Conservation (phyloP, 2,797 vertebrate genomes). For the Enteromius radiatus region DNA sequence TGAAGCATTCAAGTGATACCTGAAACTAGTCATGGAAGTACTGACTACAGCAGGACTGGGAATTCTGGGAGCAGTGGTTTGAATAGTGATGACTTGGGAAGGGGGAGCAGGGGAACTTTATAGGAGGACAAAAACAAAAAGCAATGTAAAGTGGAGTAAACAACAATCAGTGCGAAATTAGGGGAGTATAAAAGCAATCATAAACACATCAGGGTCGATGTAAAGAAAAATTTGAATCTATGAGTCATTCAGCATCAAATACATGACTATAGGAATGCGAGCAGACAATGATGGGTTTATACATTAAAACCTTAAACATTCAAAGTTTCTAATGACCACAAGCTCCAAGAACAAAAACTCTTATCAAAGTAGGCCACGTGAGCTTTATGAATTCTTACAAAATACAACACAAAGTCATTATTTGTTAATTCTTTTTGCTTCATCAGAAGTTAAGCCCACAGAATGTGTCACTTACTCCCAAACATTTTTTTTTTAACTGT, state of each 20-base stretch:
- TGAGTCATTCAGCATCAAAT: not conserved
- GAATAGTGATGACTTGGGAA: constrained; percentile 79
- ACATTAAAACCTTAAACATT: not conserved
- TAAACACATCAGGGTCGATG: not conserved
- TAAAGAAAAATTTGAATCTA: not conserved
- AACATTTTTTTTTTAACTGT: not conserved
- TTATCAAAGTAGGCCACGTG: not conserved
- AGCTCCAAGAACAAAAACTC: not conserved
- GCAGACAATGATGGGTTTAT: not conserved
- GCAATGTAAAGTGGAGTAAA: not conserved
- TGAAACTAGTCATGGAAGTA: constrained; percentile 84
- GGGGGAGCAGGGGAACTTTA: constrained; percentile 83
- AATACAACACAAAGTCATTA: not conserved
- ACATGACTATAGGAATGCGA: not conserved
- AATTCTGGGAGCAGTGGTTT: constrained; percentile 78
- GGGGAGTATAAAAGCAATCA: not conserved
- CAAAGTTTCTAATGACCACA: not conserved
- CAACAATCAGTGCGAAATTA: not conserved
- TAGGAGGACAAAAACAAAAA: constrained; percentile 63
- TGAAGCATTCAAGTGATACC: constrained; percentile 77
- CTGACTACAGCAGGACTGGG: constrained; percentile 85
- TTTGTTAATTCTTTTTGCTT: not conserved
- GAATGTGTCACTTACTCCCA: not conserved
- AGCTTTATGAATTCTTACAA: not conserved
- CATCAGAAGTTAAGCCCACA: not conserved